A percentile compares a stretch with the other conserved stretches of the same genome.
phyloP scores from a whole-genome alignment of 2,113 vertebrate genomes.

The Drymodes brunneopygia region DNA sequence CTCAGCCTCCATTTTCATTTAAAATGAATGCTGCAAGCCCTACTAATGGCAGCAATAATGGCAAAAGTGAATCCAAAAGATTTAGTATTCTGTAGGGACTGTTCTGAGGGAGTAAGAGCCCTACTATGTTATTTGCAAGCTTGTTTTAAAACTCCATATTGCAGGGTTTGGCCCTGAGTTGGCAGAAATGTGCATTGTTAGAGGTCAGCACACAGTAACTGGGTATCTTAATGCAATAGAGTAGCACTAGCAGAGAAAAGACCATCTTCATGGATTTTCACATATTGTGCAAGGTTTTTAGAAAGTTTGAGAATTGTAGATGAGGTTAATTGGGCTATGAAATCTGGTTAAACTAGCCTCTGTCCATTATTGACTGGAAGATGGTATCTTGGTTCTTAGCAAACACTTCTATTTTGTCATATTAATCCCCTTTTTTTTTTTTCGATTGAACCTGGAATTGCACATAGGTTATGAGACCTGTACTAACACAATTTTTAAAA shows the following conservation, averaged over 20 bases:
- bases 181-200: background rate
- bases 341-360: background rate
- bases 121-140: background rate
- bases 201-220: background rate
- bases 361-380: background rate
- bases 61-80: background rate
- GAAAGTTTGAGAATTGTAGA: background rate
- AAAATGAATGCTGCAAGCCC: background rate
- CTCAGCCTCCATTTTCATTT: background rate
- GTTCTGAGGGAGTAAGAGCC: background rate
- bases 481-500: background rate
- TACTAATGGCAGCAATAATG: background rate
- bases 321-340: background rate
- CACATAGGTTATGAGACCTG: background rate
- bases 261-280: background rate
- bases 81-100: background rate
- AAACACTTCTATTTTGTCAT: background rate
- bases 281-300: background rate
- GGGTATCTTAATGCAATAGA: background rate
- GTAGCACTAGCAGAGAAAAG: background rate
- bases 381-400: background rate
- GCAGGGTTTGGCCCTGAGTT: background rate
- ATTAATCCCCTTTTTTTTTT: background rate
- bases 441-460: background rate
- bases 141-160: background rate